These are phyloP conservation scores for Trichogramma dendrolimi DNA, from an alignment of 2,888 invertebrate genomes.

Conservation along the genomic window DNA sequence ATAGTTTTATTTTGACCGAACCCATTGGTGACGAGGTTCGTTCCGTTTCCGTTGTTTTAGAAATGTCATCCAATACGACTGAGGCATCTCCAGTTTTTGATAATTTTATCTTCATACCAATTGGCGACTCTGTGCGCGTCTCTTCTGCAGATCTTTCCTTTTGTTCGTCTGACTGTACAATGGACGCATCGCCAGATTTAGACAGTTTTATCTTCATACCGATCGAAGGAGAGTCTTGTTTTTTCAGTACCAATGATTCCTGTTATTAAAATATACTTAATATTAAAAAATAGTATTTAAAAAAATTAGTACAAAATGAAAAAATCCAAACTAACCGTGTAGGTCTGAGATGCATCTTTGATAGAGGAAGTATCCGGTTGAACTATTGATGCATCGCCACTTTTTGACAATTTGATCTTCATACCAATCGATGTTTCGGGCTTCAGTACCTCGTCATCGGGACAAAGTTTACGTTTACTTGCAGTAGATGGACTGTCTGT, in stretches of 20 bases:
- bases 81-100: conserved; percentile 46
- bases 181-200: conserved; percentile 22
- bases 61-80: conserved; percentile 39
- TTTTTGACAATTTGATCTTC: conserved; percentile 45
- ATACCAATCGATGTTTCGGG: conserved; percentile 37
- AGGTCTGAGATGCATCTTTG: conserved; percentile 27
- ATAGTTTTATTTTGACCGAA: conserved; percentile 22
- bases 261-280: conserved; percentile 3
- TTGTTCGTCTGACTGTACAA: conserved; percentile 14
- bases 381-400: conserved; percentile 41
- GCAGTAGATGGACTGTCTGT: conserved; percentile 41
- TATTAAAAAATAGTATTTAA: not conserved
- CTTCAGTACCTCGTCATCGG: conserved; percentile 31
- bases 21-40: conserved; percentile 39
- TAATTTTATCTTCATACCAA: conserved; percentile 47
- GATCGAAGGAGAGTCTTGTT: conserved; percentile 24
- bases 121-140: conserved; percentile 23
- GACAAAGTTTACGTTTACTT: conserved; percentile 33
- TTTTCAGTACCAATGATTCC: conserved; percentile 14
- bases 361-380: conserved; percentile 16
- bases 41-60: conserved; percentile 23
- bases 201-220: conserved; percentile 28
- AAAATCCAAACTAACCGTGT: conserved; percentile 17
- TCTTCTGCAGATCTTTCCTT: not conserved
- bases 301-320: not conserved